Conservation (phyloP, 2,888 invertebrate species). For the Ormyrus nitidulus region DNA sequence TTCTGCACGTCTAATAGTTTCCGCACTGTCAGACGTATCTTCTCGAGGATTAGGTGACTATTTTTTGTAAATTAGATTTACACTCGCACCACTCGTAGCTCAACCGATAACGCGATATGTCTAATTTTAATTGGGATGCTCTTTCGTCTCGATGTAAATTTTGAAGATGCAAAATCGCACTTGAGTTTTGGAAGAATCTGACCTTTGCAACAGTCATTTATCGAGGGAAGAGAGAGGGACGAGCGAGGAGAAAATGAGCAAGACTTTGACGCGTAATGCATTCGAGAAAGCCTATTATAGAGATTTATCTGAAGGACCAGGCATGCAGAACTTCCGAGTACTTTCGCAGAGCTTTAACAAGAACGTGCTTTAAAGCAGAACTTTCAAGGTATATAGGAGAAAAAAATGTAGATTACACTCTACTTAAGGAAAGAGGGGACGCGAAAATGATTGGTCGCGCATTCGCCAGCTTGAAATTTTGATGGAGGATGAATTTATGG, state of each 20-base stretch:
- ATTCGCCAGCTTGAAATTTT: too few relatives aligned
- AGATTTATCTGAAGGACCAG: conserved; percentile 32
- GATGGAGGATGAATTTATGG: too few relatives aligned
- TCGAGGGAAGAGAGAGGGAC: background rate
- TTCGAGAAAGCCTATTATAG: conserved; percentile 40
- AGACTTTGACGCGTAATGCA: conserved; percentile 38
- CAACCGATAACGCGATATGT: too few relatives aligned
- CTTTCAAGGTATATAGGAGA: background rate
- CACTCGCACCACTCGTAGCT: background rate
- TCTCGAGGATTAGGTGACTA: conserved; percentile 49
- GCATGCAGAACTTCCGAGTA: conserved; percentile 17
- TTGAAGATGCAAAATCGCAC: too few relatives aligned
- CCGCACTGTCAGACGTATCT: conserved; percentile 55
- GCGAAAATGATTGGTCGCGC: background rate
- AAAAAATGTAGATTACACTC: conserved; percentile 7
- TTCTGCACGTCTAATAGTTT: conserved; percentile 38
- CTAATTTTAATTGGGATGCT: background rate
- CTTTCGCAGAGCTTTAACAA: conserved; percentile 35
- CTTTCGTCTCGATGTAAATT: background rate
- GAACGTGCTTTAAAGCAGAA: conserved; percentile 31
- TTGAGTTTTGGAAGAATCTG: too few relatives aligned
- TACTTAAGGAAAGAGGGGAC: background rate
- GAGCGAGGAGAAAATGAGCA: background rate
- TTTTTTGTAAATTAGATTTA: conserved; percentile 49
- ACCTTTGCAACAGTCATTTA: too few relatives aligned